Base-by-base conservation (phyloP, 2,888 invertebrate genomes). In the Diloba caeruleocephala region DNA sequence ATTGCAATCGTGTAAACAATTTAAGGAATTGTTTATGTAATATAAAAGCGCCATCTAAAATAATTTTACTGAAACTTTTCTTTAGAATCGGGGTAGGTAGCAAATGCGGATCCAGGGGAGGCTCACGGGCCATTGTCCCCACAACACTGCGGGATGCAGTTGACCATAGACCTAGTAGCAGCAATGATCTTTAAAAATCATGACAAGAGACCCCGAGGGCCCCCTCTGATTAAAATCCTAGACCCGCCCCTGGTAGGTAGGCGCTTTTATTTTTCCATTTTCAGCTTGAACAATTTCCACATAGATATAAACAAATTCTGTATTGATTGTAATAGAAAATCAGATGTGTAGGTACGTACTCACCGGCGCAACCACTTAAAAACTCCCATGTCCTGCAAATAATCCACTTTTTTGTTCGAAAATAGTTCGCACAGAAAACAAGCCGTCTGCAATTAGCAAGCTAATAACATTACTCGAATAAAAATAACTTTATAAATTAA, bases 281-380 rank as follows among this genome's bases (percentile, higher is more conserved):
- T 12, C 12, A n/a, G 8, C 6, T 15, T 15, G n/a, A 13, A 7
- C 3, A 8, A 23, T n/a, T 3, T 14, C n/a, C 23, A n/a, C 5
- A 19, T 13, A 28, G 23, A 15, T 13, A 39, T 17, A 6, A n/a
- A 15, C 2, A 26, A 19, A 6, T n/a, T n/a, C n/a, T n/a, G n/a
- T n/a, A n/a, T n/a, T n/a, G n/a, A n/a, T n/a, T n/a, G n/a, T n/a
- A 29, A 21, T 13, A 31, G 15, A 32, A 46, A 25, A 26, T 37
- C 37, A 50, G 21, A 34, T 52, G 21, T 21, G 42, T 29, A 19
- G 41, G 39, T 57, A 58, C 32, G 58, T 78, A 89, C 92, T 90
- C 76, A 92, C 93, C 93, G 89, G 80, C 93, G 92, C 74, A 93
- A 79, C 93, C 92, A 93, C 81, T 92, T 92, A 78, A 93, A 91